Conservation (phyloP, 2,797 vertebrate genomes). For the Saxicola maurus region DNA sequence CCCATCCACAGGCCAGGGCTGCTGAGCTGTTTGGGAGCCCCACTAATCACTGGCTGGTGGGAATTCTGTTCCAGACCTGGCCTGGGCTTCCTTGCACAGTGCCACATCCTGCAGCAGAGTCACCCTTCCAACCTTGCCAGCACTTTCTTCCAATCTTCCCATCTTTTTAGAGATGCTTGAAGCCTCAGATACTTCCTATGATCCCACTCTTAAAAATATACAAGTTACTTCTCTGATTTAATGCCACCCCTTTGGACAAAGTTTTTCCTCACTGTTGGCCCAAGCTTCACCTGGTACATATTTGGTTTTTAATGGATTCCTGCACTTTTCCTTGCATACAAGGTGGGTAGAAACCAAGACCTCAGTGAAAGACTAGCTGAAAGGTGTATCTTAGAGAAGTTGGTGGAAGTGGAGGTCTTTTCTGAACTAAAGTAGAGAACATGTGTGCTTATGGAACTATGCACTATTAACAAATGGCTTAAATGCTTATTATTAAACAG, state of each 20-base stretch:
- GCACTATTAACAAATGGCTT: not conserved
- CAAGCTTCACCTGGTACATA: not conserved
- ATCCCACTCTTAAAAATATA: not conserved
- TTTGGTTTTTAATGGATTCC: not conserved
- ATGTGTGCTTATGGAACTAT: not conserved
- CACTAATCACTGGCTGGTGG: not conserved
- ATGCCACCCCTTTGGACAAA: not conserved
- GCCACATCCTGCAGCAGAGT: not conserved
- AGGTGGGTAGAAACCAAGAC: not conserved
- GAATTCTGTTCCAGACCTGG: not conserved
- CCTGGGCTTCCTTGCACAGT: not conserved
- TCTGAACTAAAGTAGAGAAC: not conserved
- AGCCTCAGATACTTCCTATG: not conserved
- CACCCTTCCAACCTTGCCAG: not conserved
- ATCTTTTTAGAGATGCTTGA: not conserved
- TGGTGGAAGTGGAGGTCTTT: not conserved
- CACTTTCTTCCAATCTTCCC: accelerated
- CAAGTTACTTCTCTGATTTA: not conserved
- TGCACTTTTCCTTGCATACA: not conserved
- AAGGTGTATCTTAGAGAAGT: not conserved
- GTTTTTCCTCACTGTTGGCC: not conserved
- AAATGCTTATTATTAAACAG: not conserved
- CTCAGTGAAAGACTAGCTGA: not conserved
- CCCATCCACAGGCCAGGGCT: accelerated
- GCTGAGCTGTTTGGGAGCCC: not conserved